phyloP scores from a whole-genome alignment of 2,113 vertebrate species.

The Lonchura striata region DNA sequence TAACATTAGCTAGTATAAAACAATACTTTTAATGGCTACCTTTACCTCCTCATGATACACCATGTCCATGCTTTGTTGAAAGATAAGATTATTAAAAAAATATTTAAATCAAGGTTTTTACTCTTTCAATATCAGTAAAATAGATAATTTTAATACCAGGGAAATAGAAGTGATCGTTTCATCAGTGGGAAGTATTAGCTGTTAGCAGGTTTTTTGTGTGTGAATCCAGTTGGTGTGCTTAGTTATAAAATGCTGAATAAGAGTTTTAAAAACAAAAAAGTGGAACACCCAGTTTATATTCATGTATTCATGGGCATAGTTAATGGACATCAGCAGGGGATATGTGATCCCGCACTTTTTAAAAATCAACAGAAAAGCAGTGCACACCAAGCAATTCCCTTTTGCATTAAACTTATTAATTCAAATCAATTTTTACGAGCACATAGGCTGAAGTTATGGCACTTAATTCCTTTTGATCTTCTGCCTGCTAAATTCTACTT shows the following conservation, averaged over 20 bases:
- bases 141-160: background rate
- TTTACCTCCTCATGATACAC: background rate
- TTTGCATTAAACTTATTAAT: slow-evolving; percentile 63
- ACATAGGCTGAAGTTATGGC: background rate
- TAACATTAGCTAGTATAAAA: background rate
- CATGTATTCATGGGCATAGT: slow-evolving; percentile 56
- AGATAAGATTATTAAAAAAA: background rate
- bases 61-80: background rate
- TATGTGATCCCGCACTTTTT: background rate
- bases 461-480: slow-evolving; percentile 67
- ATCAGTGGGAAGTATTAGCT: background rate
- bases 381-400: slow-evolving; percentile 16
- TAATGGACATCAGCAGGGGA: slow-evolving; percentile 46
- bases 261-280: background rate
- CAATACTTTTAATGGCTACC: background rate
- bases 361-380: slow-evolving; percentile 27
- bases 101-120: background rate
- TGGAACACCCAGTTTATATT: slow-evolving; percentile 56
- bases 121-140: background rate
- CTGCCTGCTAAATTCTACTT: slow-evolving; percentile 31
- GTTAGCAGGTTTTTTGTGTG: background rate
- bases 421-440: slow-evolving; percentile 66
- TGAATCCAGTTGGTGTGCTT: background rate
- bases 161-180: background rate
- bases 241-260: slow-evolving; percentile 32